Percentiles rank a stretch among this genome's conserved stretches.
phyloP scores from a whole-genome alignment of 1,140 invertebrate genomes.

The Anoplolepis gracilipes region DNA sequence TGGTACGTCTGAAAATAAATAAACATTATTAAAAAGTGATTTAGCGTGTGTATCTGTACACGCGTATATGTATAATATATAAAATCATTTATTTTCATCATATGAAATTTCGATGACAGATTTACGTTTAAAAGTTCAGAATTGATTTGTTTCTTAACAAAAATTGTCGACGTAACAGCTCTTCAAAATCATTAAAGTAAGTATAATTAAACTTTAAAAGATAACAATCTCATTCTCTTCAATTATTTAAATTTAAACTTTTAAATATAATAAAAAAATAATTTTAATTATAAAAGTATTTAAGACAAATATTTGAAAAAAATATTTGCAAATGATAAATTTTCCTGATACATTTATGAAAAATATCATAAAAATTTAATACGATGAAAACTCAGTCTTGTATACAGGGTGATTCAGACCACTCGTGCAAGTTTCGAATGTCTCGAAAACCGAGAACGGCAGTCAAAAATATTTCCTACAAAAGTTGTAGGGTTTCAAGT shows the following conservation, averaged over 20 bases:
- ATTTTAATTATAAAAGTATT: conserved; percentile 13
- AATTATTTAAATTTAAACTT: not conserved
- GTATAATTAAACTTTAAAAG: conserved; percentile 3
- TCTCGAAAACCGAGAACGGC: too few species aligned
- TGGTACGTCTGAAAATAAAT: conserved; percentile 87
- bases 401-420: not conserved
- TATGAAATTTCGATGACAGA: not conserved
- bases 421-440: too few species aligned
- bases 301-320: not conserved
- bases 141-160: not conserved
- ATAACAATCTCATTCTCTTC: not conserved
- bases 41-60: not conserved
- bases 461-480: too few species aligned
- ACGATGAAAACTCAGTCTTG: not conserved
- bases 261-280: not conserved
- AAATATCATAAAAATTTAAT: not conserved
- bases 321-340: not conserved
- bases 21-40: not conserved
- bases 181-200: not conserved
- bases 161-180: not conserved
- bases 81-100: not conserved
- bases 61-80: not conserved
- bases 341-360: not conserved
- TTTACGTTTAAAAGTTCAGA: too few species aligned
- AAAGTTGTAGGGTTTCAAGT: too few species aligned